Evolutionary conservation across 2,113 vertebrate genomes (phyloP), one percentile per base, ranked within the genome.

Genomic region (Ptyas mucosa): DNA sequence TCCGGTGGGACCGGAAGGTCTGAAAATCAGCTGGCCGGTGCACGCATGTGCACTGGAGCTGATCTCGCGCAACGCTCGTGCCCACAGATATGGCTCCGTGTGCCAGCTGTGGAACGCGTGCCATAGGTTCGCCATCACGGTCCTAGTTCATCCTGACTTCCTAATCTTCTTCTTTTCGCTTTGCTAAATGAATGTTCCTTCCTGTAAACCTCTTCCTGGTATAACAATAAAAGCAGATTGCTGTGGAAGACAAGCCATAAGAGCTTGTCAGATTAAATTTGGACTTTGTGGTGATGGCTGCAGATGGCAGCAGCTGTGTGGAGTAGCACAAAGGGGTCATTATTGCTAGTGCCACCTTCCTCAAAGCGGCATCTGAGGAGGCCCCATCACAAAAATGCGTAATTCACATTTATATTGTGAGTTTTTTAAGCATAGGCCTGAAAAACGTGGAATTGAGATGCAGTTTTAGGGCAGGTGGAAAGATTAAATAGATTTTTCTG

Each of bases 221-320:
- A 0, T 91, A 46, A 88, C 94, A 94, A 90, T 90, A 89, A 94
- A 93, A 87, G 0, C 53, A 87, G 89, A 0, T 52, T 85, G 92
- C 34, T 1, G 3, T 85, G 55, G 85, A 55, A 53, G 49, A 53
- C 51, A 89, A 85, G 91, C 55, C 43, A 75, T 52, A 89, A 57
- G 64, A 89, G 87, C 75, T 11, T 0, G 8, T 87, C 39, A 4
- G 87, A 4, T 91, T 10, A 53, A 85, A 52, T 89, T 86, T 20
- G 29, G 93, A 43, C 49, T 88, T 69, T 12, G 90, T 26, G 2
- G 57, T 0, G 9, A 85, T 93, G 95, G 93, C 93, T 96, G 94
- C 92, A 88, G 94, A 4, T 88, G 94, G 91, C 39, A 91, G 29
- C 0, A 87, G 29, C 0, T 21, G 49, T 0, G 12, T 69, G 23